Conservation (phyloP, 2,113 vertebrate species). For the Chloropsis cyanopogon region DNA sequence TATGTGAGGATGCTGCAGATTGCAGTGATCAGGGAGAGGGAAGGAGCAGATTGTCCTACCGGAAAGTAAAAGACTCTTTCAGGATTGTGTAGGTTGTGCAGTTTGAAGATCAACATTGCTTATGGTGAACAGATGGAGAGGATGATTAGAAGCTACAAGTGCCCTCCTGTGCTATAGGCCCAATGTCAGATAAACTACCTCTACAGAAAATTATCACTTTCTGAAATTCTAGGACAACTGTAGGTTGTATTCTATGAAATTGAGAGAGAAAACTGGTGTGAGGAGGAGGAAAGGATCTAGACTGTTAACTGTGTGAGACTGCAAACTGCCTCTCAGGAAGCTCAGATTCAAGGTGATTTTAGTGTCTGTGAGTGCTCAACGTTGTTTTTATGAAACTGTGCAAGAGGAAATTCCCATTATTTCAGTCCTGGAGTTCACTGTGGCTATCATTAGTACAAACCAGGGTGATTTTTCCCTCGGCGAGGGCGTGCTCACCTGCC, state of each 20-base stretch:
- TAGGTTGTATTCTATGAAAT: slow-evolving; percentile 56
- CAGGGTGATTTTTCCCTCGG: not conserved
- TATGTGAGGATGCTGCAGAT: slow-evolving; percentile 28
- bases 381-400: slow-evolving; percentile 17
- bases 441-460: slow-evolving; percentile 13
- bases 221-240: slow-evolving; percentile 64
- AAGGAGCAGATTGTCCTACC: slow-evolving; percentile 62
- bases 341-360: slow-evolving; percentile 54
- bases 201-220: slow-evolving; percentile 55
- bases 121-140: slow-evolving; percentile 67
- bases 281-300: slow-evolving; percentile 59
- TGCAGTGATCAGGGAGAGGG: slow-evolving; percentile 8
- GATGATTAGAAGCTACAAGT: slow-evolving; percentile 65
- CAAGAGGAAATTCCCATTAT: slow-evolving; percentile 46
- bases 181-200: slow-evolving; percentile 58
- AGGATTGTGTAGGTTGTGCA: slow-evolving; percentile 64
- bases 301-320: slow-evolving; percentile 63
- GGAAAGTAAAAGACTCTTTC: slow-evolving; percentile 48
- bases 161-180: slow-evolving; percentile 48
- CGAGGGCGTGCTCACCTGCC: not conserved
- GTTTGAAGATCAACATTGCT: slow-evolving; percentile 67
- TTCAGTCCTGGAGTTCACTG: not conserved
- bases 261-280: slow-evolving; percentile 45
- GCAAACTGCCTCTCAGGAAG: slow-evolving; percentile 47
- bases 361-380: not conserved